Base-by-base conservation (phyloP, 2,888 invertebrate species). In the Drosophila ezoana region DNA sequence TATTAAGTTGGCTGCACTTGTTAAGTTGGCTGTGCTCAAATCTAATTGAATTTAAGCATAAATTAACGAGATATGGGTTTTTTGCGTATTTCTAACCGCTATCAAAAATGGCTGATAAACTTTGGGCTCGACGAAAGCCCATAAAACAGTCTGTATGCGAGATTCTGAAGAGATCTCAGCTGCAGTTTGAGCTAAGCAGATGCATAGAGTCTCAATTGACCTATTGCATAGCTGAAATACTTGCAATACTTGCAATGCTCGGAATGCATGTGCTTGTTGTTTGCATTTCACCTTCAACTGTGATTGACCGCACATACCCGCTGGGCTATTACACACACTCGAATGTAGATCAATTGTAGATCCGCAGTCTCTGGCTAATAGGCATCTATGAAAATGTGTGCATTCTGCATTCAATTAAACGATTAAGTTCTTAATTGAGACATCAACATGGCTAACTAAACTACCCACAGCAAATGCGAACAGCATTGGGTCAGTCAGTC, bases 391-490 rank as follows among this genome's bases (percentile, higher is more conserved):
- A 51, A 61, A 45, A 48, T 65, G 64, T 66, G 62, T 62, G 71
- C 74, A 78, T 78, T 76, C 79, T 72, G 87, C 61, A 70, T 72
- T 68, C 71, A 87, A 82, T 82, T 87, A 87, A 76, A 59, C 72
- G 88, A 79, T 87, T 87, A 87, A 79, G 59, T 54, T 28, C 53
- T 81, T 82, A 85, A 82, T 82, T 82, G 79, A 79, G 76, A 84
- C 84, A 71, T 73, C 58, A 68, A 69, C 64, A 47, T 74, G 79
- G 75, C 79, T 58, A 67, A 78, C 76, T 47, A 47, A 68, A 43
- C 52, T 61, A 76, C 71, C 67, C 70, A 64, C 44, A 57, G 38
- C 35, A 20, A 60, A 62, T 56, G 41, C 33, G 44, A 40, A 45
- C 33, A 40, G 61, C 72, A 58, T 40, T 62, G 62, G 59, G 69